These are phyloP conservation scores for Thalassoma bifasciatum DNA, from an alignment of 2,113 vertebrate species.

Conservation along the genomic window DNA sequence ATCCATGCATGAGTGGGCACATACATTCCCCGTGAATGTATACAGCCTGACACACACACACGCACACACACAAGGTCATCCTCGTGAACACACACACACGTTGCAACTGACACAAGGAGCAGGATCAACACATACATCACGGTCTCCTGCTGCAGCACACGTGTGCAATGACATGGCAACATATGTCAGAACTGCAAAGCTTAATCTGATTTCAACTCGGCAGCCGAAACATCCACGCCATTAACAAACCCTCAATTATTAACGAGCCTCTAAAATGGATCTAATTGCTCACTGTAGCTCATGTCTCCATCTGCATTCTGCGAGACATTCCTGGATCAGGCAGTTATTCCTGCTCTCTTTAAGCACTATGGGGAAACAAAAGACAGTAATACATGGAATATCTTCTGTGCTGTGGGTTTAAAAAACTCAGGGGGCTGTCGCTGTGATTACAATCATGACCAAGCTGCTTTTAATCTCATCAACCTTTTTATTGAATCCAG, in stretches of 20 bases:
- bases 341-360: constrained; percentile 38
- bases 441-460: constrained; percentile 26
- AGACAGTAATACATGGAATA: constrained; percentile 28
- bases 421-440: constrained; percentile 9
- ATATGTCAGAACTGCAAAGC: constrained; percentile 36
- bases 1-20: constrained; percentile 20
- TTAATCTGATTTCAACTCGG: constrained; percentile 46
- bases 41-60: neutral
- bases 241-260: constrained; percentile 75
- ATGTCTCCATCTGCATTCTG: constrained; percentile 62
- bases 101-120: constrained; percentile 3
- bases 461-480: constrained; percentile 23
- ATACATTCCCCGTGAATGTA: constrained; percentile 3
- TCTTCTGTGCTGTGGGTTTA: constrained; percentile 13
- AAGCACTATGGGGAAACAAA: constrained; percentile 3
- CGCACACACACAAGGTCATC: constrained; percentile 28
- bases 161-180: constrained; percentile 35
- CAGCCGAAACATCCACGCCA: constrained; percentile 53
- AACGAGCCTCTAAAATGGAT: constrained; percentile 66
- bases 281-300: constrained; percentile 61
- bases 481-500: constrained; percentile 50
- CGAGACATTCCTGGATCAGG: constrained; percentile 31
- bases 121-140: neutral
- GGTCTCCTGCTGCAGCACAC: neutral
- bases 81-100: neutral